Evolutionary conservation across 53 echinoderm and acorn worm genomes (phyloP).

Genomic region (Henricia sp.): DNA sequence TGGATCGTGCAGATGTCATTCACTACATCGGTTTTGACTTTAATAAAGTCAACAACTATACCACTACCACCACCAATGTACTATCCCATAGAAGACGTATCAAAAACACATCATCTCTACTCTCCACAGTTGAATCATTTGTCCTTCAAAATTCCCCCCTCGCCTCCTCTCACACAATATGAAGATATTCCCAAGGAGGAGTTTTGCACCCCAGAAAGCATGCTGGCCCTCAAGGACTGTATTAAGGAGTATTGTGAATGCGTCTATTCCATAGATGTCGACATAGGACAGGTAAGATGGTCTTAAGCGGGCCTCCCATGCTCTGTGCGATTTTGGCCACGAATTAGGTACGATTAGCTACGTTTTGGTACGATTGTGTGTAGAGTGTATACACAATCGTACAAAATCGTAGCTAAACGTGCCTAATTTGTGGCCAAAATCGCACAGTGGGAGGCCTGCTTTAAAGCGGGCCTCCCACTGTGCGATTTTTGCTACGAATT

Average conservation of each 20-base stretch:
- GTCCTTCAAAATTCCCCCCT: constrained; percentile 63
- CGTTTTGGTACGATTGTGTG: too few relatives aligned
- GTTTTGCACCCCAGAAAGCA: constrained; percentile 61
- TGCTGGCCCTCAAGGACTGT: constrained; percentile 54
- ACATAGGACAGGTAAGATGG: constrained; percentile 73
- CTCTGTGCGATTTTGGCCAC: too few relatives aligned
- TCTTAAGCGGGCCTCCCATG: too few relatives aligned
- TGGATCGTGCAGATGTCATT: neutral
- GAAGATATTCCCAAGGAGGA: constrained; percentile 51
- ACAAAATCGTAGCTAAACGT: too few relatives aligned
- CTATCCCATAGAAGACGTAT: constrained; percentile 45
- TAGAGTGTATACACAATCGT: too few relatives aligned
- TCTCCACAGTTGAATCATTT: constrained; percentile 81
- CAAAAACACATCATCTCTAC: neutral
- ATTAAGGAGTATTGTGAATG: constrained; percentile 76
- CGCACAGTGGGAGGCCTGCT: too few relatives aligned
- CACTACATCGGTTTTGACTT: constrained; percentile 3
- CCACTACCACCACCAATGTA: constrained; percentile 61
- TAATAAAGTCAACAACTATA: constrained; percentile 67
- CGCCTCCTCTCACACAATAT: constrained; percentile 69
- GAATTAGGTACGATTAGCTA: too few relatives aligned
- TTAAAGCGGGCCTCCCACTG: too few relatives aligned
- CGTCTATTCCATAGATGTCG: constrained; percentile 62
- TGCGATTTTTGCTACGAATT: too few relatives aligned
- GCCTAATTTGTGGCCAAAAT: too few relatives aligned